phyloP scores from a whole-genome alignment of 92 coral and sea anemone genomes.

The Zoanthus solanderi region DNA sequence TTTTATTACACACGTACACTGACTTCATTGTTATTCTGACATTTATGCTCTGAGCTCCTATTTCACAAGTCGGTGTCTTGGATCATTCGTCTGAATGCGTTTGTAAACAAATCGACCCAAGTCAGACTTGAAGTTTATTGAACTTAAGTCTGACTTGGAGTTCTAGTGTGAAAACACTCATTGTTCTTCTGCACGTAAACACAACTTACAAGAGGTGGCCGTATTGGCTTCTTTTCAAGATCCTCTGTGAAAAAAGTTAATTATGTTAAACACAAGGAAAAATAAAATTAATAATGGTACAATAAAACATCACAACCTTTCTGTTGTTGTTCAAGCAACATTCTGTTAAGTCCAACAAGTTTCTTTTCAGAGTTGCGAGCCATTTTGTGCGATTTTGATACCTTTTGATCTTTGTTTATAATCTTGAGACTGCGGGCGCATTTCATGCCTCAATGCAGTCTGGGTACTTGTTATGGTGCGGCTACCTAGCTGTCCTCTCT shows the following conservation, averaged over 20 bases:
- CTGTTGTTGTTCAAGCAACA: slow-evolving; percentile 84
- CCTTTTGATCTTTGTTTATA: slow-evolving; percentile 11
- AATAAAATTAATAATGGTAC: not conserved
- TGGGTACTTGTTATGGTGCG: slow-evolving; percentile 60
- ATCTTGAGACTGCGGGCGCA: slow-evolving; percentile 64
- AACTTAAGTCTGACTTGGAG: too few relatives aligned
- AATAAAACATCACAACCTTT: slow-evolving; percentile 67
- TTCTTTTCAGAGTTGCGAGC: slow-evolving; percentile 95
- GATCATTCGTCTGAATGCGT: too few relatives aligned
- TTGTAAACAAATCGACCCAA: too few relatives aligned
- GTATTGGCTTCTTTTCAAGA: slow-evolving; percentile 71
- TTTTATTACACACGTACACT: too few relatives aligned
- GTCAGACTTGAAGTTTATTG: too few relatives aligned
- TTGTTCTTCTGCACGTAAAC: too few relatives aligned
- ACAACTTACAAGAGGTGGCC: slow-evolving; percentile 86
- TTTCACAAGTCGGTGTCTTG: too few relatives aligned
- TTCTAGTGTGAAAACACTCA: too few relatives aligned
- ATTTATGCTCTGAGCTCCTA: too few relatives aligned
- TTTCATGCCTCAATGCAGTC: slow-evolving; percentile 29
- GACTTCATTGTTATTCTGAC: too few relatives aligned
- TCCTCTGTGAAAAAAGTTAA: slow-evolving; percentile 64
- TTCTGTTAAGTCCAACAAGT: slow-evolving; percentile 86
- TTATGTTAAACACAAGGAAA: not conserved
- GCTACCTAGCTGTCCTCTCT: slow-evolving; percentile 78
- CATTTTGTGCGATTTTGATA: slow-evolving; percentile 62